Conservation (phyloP, 2,113 vertebrate genomes). For the Pheucticus melanocephalus region DNA sequence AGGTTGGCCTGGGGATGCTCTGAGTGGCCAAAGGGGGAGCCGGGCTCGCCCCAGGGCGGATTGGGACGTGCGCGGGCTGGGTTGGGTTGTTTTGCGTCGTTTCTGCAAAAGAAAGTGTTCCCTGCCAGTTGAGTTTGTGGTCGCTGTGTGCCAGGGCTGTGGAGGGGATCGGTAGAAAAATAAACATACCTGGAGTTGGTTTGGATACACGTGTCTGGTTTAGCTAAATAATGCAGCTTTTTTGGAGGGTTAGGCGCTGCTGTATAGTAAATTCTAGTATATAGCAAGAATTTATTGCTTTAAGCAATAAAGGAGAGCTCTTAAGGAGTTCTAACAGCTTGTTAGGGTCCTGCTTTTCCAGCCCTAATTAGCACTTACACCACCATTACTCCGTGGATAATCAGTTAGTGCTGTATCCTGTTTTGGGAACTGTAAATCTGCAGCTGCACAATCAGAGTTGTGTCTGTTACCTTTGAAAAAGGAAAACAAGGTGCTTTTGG, state of each 20-base stretch:
- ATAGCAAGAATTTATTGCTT: neutral
- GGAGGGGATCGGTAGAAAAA: neutral
- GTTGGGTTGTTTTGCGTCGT: neutral
- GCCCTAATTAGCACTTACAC: neutral
- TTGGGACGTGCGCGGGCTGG: neutral
- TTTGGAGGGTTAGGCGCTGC: neutral
- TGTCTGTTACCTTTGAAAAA: neutral
- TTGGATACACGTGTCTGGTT: neutral
- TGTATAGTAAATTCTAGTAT: neutral
- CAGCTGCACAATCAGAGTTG: neutral
- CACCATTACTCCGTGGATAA: neutral
- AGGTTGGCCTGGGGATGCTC: slow-evolving; percentile 2
- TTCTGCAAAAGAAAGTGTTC: neutral
- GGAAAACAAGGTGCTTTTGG: neutral
- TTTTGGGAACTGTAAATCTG: neutral
- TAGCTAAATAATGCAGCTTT: neutral
- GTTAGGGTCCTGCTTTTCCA: neutral
- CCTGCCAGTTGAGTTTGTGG: neutral
- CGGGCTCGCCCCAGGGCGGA: neutral
- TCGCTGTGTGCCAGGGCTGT: neutral
- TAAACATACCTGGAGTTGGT: neutral
- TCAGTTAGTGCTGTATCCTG: neutral
- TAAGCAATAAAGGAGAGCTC: neutral
- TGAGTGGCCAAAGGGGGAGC: neutral
- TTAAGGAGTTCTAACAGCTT: neutral